Evolutionary conservation across 2,113 vertebrate genomes (phyloP).

Genomic region (Cryptotis parvus): DNA sequence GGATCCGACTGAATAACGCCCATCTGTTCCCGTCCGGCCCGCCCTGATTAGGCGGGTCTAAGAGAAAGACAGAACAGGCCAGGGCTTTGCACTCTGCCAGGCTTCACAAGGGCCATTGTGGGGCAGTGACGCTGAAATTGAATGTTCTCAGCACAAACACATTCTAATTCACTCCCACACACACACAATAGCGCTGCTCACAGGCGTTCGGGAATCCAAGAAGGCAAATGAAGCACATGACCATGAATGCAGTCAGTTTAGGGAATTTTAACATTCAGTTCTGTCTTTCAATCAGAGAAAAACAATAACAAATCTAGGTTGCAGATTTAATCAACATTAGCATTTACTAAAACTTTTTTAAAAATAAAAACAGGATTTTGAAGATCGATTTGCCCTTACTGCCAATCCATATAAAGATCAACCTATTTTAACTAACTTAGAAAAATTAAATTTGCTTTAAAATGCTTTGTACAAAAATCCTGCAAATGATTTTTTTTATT

Average conservation of each 20-base stretch:
- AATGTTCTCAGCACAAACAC: conserved; percentile 75
- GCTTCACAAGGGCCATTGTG: conserved; percentile 82
- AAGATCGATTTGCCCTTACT: conserved; percentile 81
- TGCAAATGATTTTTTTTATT: conserved; percentile 62
- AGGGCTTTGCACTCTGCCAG: conserved; percentile 71
- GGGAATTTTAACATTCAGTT: conserved; percentile 80
- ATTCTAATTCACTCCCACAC: conserved; percentile 76
- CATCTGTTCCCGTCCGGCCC: conserved; percentile 81
- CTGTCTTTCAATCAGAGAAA: conserved; percentile 87
- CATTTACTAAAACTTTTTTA: conserved; percentile 83
- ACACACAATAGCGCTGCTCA: conserved; percentile 71
- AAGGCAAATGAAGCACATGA: conserved; percentile 80
- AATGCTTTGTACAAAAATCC: conserved; percentile 73
- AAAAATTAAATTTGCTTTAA: conserved; percentile 79
- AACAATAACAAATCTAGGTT: conserved; percentile 81
- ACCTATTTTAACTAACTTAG: conserved; percentile 76
- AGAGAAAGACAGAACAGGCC: conserved; percentile 88
- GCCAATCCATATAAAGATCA: conserved; percentile 82
- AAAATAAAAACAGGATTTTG: conserved; percentile 56
- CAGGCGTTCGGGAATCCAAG: conserved; percentile 75
- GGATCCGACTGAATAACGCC: conserved; percentile 85
- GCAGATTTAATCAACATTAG: conserved; percentile 89
- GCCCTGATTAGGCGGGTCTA: conserved; percentile 85
- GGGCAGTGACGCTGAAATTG: conserved; percentile 78
- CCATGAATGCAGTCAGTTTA: conserved; percentile 66